A percentile compares a stretch with the other conserved stretches of the same genome.
These are phyloP conservation scores for Palythoa caribaeorum DNA, from an alignment of 92 coral and sea anemone species.

Conservation along the genomic window DNA sequence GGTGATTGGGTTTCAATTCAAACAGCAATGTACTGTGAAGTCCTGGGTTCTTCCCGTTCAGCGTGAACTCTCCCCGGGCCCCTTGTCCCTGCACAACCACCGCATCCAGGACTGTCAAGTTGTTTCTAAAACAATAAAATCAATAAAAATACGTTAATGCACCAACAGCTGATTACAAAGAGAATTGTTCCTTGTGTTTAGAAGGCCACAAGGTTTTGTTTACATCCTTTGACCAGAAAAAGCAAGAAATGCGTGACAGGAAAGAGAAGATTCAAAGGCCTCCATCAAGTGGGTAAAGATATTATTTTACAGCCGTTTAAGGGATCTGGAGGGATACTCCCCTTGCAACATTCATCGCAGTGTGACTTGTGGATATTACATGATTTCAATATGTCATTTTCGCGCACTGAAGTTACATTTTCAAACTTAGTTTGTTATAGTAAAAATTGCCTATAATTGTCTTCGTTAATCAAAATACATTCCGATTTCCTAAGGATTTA, in stretches of 20 bases:
- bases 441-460: too few species aligned
- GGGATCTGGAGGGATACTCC: too few species aligned
- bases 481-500: too few species aligned
- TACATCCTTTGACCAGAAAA: not conserved
- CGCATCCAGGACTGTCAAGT: constrained; percentile 92
- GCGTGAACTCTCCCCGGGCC: constrained; percentile 91
- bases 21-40: constrained; percentile 87
- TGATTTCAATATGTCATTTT: too few species aligned
- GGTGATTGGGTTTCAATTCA: constrained; percentile 85
- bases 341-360: too few species aligned
- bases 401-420: too few species aligned
- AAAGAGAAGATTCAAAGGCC: not conserved
- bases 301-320: too few species aligned
- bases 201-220: not conserved
- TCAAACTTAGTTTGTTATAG: too few species aligned
- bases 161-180: not conserved
- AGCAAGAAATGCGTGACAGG: not conserved
- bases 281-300: not conserved
- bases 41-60: constrained; percentile 94
- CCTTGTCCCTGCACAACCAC: constrained; percentile 95
- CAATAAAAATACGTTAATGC: not conserved
- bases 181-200: not conserved
- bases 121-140: constrained; percentile 70
- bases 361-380: too few species aligned
- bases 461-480: too few species aligned